Percentiles rank a stretch among this genome's conserved stretches.
These are phyloP conservation scores for Papilio glaucus DNA, from an alignment of 1,140 invertebrate genomes.

Conservation along the genomic window DNA sequence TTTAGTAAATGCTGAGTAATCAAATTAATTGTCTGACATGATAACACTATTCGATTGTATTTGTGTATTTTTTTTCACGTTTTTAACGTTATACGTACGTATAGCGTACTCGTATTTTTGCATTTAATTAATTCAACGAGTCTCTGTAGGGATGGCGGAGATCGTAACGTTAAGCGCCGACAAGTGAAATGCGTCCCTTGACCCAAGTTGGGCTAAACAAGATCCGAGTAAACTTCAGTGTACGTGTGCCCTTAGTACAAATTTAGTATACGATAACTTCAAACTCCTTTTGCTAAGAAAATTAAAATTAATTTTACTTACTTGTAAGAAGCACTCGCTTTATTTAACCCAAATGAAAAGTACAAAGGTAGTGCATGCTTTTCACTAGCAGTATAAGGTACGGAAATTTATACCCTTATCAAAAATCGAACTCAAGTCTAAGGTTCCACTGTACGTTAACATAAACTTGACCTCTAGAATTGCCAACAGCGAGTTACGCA, in stretches of 20 bases:
- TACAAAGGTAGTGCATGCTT: too few relatives aligned
- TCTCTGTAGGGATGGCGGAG: neutral
- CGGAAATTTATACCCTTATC: too few relatives aligned
- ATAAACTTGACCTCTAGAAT: too few relatives aligned
- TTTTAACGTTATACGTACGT: neutral
- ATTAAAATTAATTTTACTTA: conserved; percentile 3
- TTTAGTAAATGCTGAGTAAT: too few relatives aligned
- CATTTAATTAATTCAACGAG: conserved; percentile 31
- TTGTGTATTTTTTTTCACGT: too few relatives aligned
- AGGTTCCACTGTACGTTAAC: too few relatives aligned
- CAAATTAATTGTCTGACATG: too few relatives aligned
- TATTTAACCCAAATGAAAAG: too few relatives aligned
- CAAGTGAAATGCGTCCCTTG: conserved; percentile 33
- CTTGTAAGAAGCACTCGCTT: neutral
- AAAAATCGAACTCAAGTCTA: too few relatives aligned
- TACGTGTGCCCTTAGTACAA: neutral
- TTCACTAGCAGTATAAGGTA: too few relatives aligned
- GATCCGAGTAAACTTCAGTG: conserved; percentile 22
- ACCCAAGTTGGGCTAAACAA: conserved; percentile 24
- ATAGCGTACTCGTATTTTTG: neutral
- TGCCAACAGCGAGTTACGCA: too few relatives aligned
- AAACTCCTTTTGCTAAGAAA: neutral
- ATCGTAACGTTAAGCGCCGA: conserved; percentile 25
- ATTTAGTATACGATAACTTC: conserved; percentile 1
- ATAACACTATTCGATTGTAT: too few relatives aligned